A percentile compares a stretch with the other conserved stretches of the same genome.
Conservation (phyloP, 1,140 invertebrate genomes). For the Drosophila teissieri region DNA sequence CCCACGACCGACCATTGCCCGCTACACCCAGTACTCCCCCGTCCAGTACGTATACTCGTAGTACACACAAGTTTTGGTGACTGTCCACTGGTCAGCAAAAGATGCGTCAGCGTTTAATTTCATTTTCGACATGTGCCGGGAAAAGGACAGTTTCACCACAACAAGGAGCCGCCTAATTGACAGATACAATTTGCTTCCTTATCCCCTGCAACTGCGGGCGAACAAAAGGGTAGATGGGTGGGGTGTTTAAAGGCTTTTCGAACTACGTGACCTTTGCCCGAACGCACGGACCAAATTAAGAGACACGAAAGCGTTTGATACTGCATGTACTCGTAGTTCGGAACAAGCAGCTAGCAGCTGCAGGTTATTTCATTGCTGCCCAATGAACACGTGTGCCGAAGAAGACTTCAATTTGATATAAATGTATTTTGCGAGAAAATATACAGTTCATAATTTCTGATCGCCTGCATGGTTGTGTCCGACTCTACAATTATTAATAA, state of each 20-base stretch:
- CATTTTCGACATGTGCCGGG: constrained; percentile 55
- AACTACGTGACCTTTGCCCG: constrained; percentile 23
- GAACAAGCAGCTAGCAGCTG: no score
- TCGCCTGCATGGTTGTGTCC: no score
- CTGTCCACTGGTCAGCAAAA: constrained; percentile 58
- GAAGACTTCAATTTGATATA: not conserved
- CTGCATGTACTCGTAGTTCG: no score
- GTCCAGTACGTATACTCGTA: not conserved
- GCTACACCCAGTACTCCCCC: not conserved
- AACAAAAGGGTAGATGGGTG: constrained; percentile 3
- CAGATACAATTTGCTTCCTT: constrained; percentile 39
- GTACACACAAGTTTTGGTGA: not conserved
- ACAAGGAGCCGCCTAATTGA: constrained; percentile 44
- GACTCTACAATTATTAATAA: no score
- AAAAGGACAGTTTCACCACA: constrained; percentile 26
- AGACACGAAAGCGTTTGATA: not conserved
- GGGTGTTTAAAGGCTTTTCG: constrained; percentile 11
- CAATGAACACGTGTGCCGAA: no score
- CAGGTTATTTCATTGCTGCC: no score
- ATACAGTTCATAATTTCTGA: no score
- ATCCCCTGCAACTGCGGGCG: constrained; percentile 6
- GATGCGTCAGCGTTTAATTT: constrained; percentile 74
- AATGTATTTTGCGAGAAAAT: not conserved
- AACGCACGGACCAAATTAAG: constrained; percentile 16
- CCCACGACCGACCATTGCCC: not conserved